Conservation (phyloP, 2,888 invertebrate genomes). For the Clusia tigrina region DNA sequence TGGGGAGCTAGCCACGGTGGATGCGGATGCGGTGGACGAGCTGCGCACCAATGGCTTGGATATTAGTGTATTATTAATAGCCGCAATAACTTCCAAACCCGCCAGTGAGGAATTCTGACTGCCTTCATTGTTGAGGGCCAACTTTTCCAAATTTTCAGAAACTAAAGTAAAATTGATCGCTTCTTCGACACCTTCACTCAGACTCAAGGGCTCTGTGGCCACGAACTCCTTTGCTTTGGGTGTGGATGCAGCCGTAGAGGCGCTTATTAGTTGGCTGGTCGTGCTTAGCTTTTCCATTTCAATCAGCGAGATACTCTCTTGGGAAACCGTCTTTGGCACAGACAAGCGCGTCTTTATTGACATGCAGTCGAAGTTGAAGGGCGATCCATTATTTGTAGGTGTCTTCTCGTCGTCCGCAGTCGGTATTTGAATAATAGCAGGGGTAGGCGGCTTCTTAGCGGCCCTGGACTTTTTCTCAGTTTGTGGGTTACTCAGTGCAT, state of each 20-base stretch:
- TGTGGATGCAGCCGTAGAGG: constrained; percentile 24
- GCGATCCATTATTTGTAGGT: constrained; percentile 51
- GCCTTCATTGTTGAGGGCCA: constrained; percentile 40
- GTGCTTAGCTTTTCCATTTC: constrained; percentile 48
- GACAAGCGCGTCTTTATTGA: constrained; percentile 33
- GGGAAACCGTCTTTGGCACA: constrained; percentile 39
- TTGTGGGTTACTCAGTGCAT: constrained; percentile 37
- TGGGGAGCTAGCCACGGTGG: constrained; percentile 46
- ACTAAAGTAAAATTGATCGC: constrained; percentile 49
- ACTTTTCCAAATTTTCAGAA: constrained; percentile 45
- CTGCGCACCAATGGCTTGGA: constrained; percentile 51
- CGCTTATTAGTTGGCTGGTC: constrained; percentile 36
- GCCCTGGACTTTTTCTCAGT: constrained; percentile 35
- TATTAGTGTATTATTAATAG: constrained; percentile 52
- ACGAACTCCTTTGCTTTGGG: constrained; percentile 46
- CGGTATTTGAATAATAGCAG: constrained; percentile 30
- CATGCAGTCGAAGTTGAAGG: constrained; percentile 52
- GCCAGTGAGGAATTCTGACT: constrained; percentile 3
- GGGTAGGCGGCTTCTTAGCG: constrained; percentile 31
- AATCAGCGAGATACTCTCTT: constrained; percentile 47
- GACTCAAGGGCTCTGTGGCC: constrained; percentile 47
- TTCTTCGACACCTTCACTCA: constrained; percentile 45
- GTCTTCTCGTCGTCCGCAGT: constrained; percentile 52
- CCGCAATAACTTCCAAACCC: constrained; percentile 42
- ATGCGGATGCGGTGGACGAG: constrained; percentile 48